phyloP scores from a whole-genome alignment of 2,113 vertebrate species.

The Seriola dumerili region DNA sequence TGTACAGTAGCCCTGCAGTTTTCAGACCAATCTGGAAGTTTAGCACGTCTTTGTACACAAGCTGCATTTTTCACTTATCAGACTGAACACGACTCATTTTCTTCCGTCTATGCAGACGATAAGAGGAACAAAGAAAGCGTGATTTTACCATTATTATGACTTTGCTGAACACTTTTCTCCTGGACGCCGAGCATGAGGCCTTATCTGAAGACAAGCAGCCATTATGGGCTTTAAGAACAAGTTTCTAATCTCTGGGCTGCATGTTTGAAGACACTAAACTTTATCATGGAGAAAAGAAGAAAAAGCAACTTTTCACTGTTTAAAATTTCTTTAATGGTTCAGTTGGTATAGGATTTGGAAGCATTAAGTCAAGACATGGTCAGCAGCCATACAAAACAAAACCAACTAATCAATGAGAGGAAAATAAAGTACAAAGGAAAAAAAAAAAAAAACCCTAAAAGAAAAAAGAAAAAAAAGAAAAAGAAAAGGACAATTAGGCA shows the following conservation, averaged over 20 bases:
- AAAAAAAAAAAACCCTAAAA: constrained; percentile 18
- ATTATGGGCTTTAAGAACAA: too few relatives aligned
- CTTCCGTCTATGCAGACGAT: background rate
- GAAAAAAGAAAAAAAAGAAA: background rate
- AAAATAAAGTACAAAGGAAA: constrained; percentile 67
- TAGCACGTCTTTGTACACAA: constrained; percentile 16
- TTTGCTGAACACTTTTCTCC: background rate
- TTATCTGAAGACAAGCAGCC: constrained; percentile 8
- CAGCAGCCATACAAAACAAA: constrained; percentile 79
- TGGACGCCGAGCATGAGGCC: background rate
- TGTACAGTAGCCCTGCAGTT: background rate
- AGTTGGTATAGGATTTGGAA: constrained; percentile 86
- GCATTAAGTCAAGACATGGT: constrained; percentile 84
- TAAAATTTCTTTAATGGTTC: constrained; percentile 86
- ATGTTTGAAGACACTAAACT: background rate
- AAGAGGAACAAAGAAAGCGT: constrained; percentile 5
- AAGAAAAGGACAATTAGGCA: constrained; percentile 70
- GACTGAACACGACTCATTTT: background rate
- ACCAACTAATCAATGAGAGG: constrained; percentile 71
- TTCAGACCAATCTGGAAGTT: background rate
- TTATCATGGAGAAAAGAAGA: background rate
- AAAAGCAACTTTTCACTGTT: constrained; percentile 37
- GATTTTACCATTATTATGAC: constrained; percentile 22
- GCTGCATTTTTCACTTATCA: constrained; percentile 22
- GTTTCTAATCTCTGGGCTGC: background rate